Evolutionary conservation across 2,797 vertebrate species (phyloP), one percentile per base, ranked within the genome.

Genomic region (Diceros bicornis): DNA sequence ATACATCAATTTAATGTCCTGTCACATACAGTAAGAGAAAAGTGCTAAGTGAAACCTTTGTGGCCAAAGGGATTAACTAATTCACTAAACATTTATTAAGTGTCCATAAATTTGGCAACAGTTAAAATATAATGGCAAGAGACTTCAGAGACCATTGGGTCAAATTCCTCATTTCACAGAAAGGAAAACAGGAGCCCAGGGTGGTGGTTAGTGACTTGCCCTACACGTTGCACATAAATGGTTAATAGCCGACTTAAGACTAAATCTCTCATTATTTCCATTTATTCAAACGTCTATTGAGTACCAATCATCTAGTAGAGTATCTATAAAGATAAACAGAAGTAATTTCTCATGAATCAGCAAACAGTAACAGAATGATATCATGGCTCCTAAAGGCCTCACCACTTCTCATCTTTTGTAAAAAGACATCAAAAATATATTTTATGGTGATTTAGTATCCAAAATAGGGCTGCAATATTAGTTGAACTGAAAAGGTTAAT

Each of bases 51-150:
- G 69, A 95, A 68, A 89, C 25, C 9, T 94, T 37, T 61, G 50
- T 91, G 62, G 66, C 59, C 44, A 79, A 81, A 86, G 2, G 4
- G 25, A 83, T 93, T 72, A 95, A 88, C 17, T 69, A 95, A 57
- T 94, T 96, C 34, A 90, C n/a, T 68, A 20, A 96, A 77, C 18
- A 94, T 84, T 79, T 85, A 89, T 55, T 92, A 94, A 96, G 13
- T 85, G 59, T 20, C 21, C n/a, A 72, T 25, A 94, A 74, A 94
- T 85, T 32, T 92, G 55, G 69, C 34, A 95, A 95, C 29, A 83
- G n/a, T 94, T 86, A 85, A 75, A 78, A 81, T 96, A 84, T 62
- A 68, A 66, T 44, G 16, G 71, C 59, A 75, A 29, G 74, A 93
- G 4, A 81, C 66, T 55, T 57, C 16, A 75, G 44, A 91, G n/a